Evolutionary conservation across 2,888 invertebrate genomes (phyloP), one percentile per base, ranked within the genome.

Genomic region (Agriopis aurantiaria): DNA sequence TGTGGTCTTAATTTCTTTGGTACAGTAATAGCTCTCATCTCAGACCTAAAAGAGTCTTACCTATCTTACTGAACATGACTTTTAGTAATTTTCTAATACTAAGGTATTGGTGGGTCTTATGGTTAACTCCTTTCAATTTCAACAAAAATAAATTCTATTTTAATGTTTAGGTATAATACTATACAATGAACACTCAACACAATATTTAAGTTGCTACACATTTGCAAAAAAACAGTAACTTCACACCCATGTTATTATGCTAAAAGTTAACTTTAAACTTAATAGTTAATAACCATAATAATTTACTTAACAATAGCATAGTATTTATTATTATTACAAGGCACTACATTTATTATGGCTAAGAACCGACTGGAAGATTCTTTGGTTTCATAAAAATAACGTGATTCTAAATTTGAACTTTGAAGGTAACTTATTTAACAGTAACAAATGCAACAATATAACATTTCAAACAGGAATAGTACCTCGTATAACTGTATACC

Each of bases 301-400:
- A 87, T 88, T 89, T 88, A 89, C 86, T 84, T 88, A 88, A 81
- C 78, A 80, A 80, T 84, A 83, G 75, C 78, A 66, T 71, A 74
- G 71, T 78, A 80, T 80, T 43, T 33, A 33, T 79, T 72, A 78
- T 81, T 75, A 77, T 80, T 82, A 80, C 83, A 83, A 88, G 89
- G 89, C 89, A 89, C 88, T 86, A 85, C 80, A 80, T 76, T 82
- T 82, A 83, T 82, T 84, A 85, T 81, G 85, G 85, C 88, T 88
- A 87, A 90, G 91, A 92, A 91, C 89, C 92, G 88, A 89, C 87
- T 89, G 87, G 86, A 87, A 87, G 91, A 92, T 91, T 91, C 93
- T 93, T 92, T 92, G 92, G 93, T 91, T 88, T 88, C 78, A 80
- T 77, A 71, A 76, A 79, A 58, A 85, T 88, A 89, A 89, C 91